Percentiles rank a stretch among this genome's conserved stretches.
Evolutionary conservation across 2,888 invertebrate genomes (phyloP).

Genomic region (Cryptocheilus praepositus): DNA sequence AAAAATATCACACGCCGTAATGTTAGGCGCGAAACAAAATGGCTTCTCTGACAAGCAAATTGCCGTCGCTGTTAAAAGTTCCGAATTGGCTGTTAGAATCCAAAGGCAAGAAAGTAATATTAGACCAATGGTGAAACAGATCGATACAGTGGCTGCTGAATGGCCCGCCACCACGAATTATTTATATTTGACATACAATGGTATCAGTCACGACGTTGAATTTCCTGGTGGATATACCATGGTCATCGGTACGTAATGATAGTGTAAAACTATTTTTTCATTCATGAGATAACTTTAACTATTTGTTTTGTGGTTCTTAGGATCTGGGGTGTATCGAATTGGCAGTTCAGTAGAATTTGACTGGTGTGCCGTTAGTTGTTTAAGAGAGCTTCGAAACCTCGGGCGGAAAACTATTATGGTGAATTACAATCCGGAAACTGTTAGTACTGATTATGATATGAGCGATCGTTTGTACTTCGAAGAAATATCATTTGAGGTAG

Average conservation of each 20-base stretch:
- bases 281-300: not conserved
- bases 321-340: slow-evolving; percentile 96
- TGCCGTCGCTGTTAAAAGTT: slow-evolving; percentile 89
- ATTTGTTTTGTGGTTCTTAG: slow-evolving; percentile 58
- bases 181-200: slow-evolving; percentile 98
- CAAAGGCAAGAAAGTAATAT: slow-evolving; percentile 86
- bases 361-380: slow-evolving; percentile 98
- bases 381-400: slow-evolving; percentile 91
- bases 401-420: slow-evolving; percentile 97
- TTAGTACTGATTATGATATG: slow-evolving; percentile 99
- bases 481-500: slow-evolving; percentile 98
- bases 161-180: slow-evolving; percentile 99
- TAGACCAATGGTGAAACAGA: slow-evolving; percentile 94
- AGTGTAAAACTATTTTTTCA: not conserved
- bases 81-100: slow-evolving; percentile 88
- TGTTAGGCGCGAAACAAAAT: slow-evolving; percentile 91
- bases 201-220: slow-evolving; percentile 86
- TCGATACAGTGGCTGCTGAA: slow-evolving; percentile 99
- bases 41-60: slow-evolving; percentile 99
- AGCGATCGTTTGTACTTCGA: slow-evolving; percentile 99
- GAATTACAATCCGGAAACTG: slow-evolving; percentile 99
- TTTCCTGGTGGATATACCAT: slow-evolving; percentile 88
- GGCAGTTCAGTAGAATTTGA: slow-evolving; percentile 99
- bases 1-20: slow-evolving; percentile 79
- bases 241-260: slow-evolving; percentile 84